phyloP scores from a whole-genome alignment of 2,888 invertebrate species.

The Drosophila putrida region DNA sequence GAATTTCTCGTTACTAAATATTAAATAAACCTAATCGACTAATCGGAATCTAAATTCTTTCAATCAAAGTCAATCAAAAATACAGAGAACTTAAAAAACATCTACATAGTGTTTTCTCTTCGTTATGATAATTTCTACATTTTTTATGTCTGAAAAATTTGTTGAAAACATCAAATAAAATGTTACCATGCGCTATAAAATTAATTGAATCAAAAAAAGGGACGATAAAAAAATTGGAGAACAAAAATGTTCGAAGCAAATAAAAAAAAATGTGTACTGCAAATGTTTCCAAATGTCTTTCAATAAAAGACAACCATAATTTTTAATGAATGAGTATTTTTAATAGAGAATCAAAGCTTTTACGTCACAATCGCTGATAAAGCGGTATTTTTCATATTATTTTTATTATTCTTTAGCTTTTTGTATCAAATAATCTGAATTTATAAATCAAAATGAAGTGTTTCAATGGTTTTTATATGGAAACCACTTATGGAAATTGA shows the following conservation, averaged over 20 bases:
- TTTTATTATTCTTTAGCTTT: neutral
- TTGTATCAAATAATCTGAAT: neutral
- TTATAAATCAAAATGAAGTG: neutral
- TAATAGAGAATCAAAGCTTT: slow-evolving; percentile 13
- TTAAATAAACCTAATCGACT: neutral
- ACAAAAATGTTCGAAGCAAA: slow-evolving; percentile 41
- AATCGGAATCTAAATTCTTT: neutral
- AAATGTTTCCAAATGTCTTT: slow-evolving; percentile 54
- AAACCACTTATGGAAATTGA: no score
- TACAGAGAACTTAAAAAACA: neutral
- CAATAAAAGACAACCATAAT: slow-evolving; percentile 26
- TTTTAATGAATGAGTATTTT: slow-evolving; percentile 27
- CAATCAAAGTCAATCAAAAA: neutral
- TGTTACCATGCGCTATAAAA: slow-evolving; percentile 54
- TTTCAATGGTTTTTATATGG: neutral
- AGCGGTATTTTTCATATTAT: neutral
- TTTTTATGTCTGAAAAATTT: slow-evolving; percentile 53
- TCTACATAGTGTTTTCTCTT: slow-evolving; percentile 4
- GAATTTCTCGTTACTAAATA: no score
- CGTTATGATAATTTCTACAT: slow-evolving; percentile 31
- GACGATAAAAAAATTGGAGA: slow-evolving; percentile 42
- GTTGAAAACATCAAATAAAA: slow-evolving; percentile 63
- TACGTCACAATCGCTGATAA: slow-evolving; percentile 14
- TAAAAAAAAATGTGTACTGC: slow-evolving; percentile 54
- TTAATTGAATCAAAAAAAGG: slow-evolving; percentile 55